Conservation (phyloP, 2,888 invertebrate genomes). For the Ditula angustiorana region DNA sequence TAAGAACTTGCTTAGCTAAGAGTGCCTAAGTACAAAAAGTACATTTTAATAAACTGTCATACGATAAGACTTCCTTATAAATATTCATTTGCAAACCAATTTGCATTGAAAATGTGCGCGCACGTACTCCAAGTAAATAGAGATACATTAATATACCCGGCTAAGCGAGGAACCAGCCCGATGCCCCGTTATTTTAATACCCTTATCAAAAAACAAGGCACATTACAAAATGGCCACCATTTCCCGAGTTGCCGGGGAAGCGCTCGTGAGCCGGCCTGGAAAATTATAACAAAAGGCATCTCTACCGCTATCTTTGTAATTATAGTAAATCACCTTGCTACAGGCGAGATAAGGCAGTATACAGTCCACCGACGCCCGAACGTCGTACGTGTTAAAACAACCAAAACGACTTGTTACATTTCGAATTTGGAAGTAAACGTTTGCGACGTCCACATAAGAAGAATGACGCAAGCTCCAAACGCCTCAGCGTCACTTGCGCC, state of each 20-base stretch:
- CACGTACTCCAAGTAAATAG: slow-evolving; percentile 74
- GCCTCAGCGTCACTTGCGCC: slow-evolving; percentile 54
- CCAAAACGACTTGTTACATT: slow-evolving; percentile 65
- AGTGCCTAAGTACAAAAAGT: slow-evolving; percentile 4
- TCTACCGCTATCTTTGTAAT: slow-evolving; percentile 86
- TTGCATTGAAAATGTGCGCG: slow-evolving; percentile 79
- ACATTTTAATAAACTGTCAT: slow-evolving; percentile 17
- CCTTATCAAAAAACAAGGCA: slow-evolving; percentile 86
- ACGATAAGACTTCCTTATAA: slow-evolving; percentile 45
- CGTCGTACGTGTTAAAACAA: slow-evolving; percentile 65
- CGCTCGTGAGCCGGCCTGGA: slow-evolving; percentile 81
- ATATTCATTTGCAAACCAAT: slow-evolving; percentile 78
- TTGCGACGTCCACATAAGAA: slow-evolving; percentile 50
- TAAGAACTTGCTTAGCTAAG: neutral
- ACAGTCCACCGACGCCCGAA: slow-evolving; percentile 60
- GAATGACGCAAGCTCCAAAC: slow-evolving; percentile 59
- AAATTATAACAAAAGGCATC: slow-evolving; percentile 86
- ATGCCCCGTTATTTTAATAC: slow-evolving; percentile 82
- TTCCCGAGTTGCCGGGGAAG: slow-evolving; percentile 83
- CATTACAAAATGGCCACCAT: slow-evolving; percentile 84
- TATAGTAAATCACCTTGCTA: slow-evolving; percentile 86
- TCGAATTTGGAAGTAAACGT: slow-evolving; percentile 56
- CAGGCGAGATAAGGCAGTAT: slow-evolving; percentile 81
- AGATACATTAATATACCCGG: slow-evolving; percentile 60
- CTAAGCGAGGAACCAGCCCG: slow-evolving; percentile 74